phyloP scores from a whole-genome alignment of 2,113 vertebrate genomes.

The Pelecanoides urinatrix region DNA sequence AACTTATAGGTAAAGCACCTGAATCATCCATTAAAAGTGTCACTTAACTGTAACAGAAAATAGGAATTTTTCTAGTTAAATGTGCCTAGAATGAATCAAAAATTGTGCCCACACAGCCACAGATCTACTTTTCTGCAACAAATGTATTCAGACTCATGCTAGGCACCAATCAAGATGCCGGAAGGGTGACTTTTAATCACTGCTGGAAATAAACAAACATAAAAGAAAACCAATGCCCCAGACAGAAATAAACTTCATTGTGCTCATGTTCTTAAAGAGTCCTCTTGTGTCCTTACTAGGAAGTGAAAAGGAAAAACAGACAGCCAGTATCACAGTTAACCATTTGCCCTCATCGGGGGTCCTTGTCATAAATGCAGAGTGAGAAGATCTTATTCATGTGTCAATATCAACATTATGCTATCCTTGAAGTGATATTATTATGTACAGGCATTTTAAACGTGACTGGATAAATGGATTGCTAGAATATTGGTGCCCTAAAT shows the following conservation, averaged over 20 bases:
- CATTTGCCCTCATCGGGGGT: background rate
- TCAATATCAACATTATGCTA: background rate
- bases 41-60: background rate
- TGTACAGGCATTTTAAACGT: background rate
- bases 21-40: background rate
- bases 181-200: slow-evolving; percentile 25
- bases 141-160: background rate
- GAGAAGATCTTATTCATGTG: background rate
- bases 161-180: background rate
- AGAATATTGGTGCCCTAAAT: background rate
- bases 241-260: slow-evolving; percentile 24
- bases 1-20: background rate
- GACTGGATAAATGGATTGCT: background rate
- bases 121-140: background rate
- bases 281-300: background rate
- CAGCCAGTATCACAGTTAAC: background rate
- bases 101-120: background rate
- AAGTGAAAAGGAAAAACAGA: background rate
- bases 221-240: slow-evolving; percentile 6
- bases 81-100: background rate
- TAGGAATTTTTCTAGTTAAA: background rate
- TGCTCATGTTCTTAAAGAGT: background rate
- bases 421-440: background rate
- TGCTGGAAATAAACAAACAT: background rate
- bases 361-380: background rate